Base-by-base conservation (phyloP, 2,113 vertebrate genomes). In the Limnothrissa miodon region DNA sequence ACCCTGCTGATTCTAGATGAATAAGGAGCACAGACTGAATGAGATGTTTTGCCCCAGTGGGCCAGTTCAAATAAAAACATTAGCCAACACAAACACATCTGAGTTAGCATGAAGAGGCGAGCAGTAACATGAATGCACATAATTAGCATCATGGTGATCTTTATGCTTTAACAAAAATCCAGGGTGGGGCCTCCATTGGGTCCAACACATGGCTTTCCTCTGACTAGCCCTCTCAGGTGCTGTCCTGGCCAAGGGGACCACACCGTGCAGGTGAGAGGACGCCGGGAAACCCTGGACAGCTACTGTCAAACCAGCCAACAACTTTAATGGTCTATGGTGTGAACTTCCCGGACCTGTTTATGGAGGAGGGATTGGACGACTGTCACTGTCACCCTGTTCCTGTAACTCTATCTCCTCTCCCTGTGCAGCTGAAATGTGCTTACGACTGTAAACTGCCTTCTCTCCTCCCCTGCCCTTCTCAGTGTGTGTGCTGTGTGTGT, bases 371-470 rank as follows among this genome's bases (percentile, higher is more conserved):
- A 85, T 36, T 51, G 66, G 83, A 87, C 87, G 84, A 78, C 33
- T 62, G 66, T 87, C 85, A n/a, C 84, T 66, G 44, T 78, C 87
- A 81, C 84, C 80, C 80, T 88, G 88, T 88, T 79, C 86, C 88
- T 90, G 93, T 92, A 94, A 94, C 86, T 56, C 78, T 88, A 93
- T 83, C 87, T 89, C 42, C 74, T 81, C 62, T 81, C 84, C 83
- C 79, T 78, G 78, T 80, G 86, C 86, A 88, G 88, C 78, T 86
- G 88, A 92, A 93, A 93, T 93, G 91, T 93, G 93, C 92, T 93
- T 93, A 93, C 92, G 90, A 82, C 85, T 88, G 85, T 90, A 88
- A 91, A 85, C 85, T 84, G 83, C 45, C 78, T 83, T 89, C 87
- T 66, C 81, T 78, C 86, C 85, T 85, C 88, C 81, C 81, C 80